Evolutionary conservation across 2,113 vertebrate genomes (phyloP).

Genomic region (Cariama cristata): DNA sequence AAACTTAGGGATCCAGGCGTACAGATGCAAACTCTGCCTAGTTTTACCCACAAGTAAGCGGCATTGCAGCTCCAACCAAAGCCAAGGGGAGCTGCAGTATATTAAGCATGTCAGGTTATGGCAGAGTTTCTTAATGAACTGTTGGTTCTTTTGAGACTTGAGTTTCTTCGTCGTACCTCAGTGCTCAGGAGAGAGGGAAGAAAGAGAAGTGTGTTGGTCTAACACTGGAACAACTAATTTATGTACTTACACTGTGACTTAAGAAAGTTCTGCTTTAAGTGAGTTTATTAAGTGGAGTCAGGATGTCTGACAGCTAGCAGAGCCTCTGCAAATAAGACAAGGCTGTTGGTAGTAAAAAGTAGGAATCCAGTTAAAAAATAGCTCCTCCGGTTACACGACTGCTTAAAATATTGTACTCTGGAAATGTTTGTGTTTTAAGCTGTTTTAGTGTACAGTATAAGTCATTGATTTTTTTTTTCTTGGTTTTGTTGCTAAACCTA

Average conservation of each 20-base stretch:
- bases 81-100: background rate
- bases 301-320: slow-evolving; percentile 75
- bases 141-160: slow-evolving; percentile 12
- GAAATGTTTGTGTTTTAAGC: slow-evolving; percentile 68
- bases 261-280: slow-evolving; percentile 70
- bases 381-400: slow-evolving; percentile 51
- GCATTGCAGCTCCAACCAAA: background rate
- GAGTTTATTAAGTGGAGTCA: slow-evolving; percentile 81
- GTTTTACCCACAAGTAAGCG: background rate
- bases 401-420: slow-evolving; percentile 70
- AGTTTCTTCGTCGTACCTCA: slow-evolving; percentile 27
- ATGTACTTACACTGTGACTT: slow-evolving; percentile 72
- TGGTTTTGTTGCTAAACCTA: slow-evolving; percentile 45
- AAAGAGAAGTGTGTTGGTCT: slow-evolving; percentile 63
- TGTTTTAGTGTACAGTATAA: slow-evolving; percentile 44
- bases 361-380: slow-evolving; percentile 70
- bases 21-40: background rate
- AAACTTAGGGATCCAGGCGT: background rate
- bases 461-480: slow-evolving; percentile 24
- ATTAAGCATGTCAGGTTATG: background rate
- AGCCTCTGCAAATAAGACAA: slow-evolving; percentile 72
- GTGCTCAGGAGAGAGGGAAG: slow-evolving; percentile 36
- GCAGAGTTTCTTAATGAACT: slow-evolving; percentile 46
- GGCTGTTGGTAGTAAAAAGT: slow-evolving; percentile 70
- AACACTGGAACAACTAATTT: slow-evolving; percentile 70